Evolutionary conservation across 2,113 vertebrate genomes (phyloP), one percentile per base, ranked within the genome.

Genomic region (Ursus arctos): DNA sequence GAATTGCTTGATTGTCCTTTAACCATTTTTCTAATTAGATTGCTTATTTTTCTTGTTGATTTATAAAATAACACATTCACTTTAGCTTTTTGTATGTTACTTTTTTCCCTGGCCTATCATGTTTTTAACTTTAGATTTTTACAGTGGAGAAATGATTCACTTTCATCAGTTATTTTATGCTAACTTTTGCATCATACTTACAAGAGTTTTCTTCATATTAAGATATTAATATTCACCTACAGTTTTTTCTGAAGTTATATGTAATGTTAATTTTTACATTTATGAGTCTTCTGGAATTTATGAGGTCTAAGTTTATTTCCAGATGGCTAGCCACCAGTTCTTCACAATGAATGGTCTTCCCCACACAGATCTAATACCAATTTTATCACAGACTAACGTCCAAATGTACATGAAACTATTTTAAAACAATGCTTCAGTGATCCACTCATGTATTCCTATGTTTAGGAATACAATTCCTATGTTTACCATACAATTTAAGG

Each of bases 361-460:
- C 53, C 36, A 86, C 26, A 82, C 9, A 94, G 14, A 87, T 49
- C 26, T 82, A 49, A 95, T 2, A 72, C 28, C 8, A 74, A n/a
- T 55, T 94, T 95, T 92, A 76, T 76, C 55, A 84, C 22, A 69
- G 47, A 51, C 31, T 88, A 63, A 76, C 89, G 74, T 95, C 40
- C 36, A 81, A 94, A 89, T 22, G 72, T 51, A 76, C 10, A 69
- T 33, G 24, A 77, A 94, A 86, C 16, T 79, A 80, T 49, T 89
- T 93, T n/a, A 91, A n/a, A 33, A 93, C 43, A 81, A 77, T 65
- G 16, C 28, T 57, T 95, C 19, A 85, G 57, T 92, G 19, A 88
- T 69, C 14, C 74, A 18, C 51, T 63, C 74, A 2, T 51, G 31
- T 89, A 88, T 15, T 88, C 57, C 33, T 83, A 87, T 49, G 40